Base-by-base conservation (phyloP, 2,797 vertebrate genomes). In the Pantherophis alleghaniensis region DNA sequence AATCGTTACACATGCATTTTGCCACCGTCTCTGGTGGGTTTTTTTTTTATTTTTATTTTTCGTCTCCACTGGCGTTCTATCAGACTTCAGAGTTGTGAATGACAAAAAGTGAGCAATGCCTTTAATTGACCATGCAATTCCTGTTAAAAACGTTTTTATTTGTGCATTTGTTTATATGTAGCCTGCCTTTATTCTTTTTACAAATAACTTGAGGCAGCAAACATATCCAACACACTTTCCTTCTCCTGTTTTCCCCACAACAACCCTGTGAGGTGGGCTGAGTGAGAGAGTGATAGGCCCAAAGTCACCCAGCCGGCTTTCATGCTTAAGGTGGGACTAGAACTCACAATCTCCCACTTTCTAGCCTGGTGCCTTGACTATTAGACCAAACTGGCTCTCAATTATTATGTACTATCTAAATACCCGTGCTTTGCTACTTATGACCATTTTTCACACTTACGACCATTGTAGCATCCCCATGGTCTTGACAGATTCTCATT, bases 1-100 rank as follows among this genome's bases (percentile, higher is more conserved):
- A 94, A 96, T 94, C 93, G 92, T 92, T 95, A 95, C 95, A 94
- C 0, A 0, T 96, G 96, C 95, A 95, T 93, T 88, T 94, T 93
- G 13, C 89, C 63, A 6, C 66, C 63, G 74, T 94, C 87, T 96
- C 93, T 88, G 16, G 1, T 32, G 61, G 32, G 95, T 95, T 51
- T 24, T 32, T 32, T 32, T 37, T 14, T 37, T 37, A 1, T 37
- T 37, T 37, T 37, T 37, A 10, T 22, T 42, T 7, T 61, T 42
- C 55, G 18, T 37, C 63, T 28, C 51, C 26, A 20, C 37, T 1
- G 2, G 32, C 88, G 90, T 60, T 69, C 63, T 16, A 55, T 93
- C 53, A 56, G 87, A 95, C 28, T 20, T 83, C 37, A 83, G 37
- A 56, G 91, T 47, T 87, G 83, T 88, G 74, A 91, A 94, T 79